Conservation (phyloP, 2,888 invertebrate genomes). For the Cactoblastis cactorum region DNA sequence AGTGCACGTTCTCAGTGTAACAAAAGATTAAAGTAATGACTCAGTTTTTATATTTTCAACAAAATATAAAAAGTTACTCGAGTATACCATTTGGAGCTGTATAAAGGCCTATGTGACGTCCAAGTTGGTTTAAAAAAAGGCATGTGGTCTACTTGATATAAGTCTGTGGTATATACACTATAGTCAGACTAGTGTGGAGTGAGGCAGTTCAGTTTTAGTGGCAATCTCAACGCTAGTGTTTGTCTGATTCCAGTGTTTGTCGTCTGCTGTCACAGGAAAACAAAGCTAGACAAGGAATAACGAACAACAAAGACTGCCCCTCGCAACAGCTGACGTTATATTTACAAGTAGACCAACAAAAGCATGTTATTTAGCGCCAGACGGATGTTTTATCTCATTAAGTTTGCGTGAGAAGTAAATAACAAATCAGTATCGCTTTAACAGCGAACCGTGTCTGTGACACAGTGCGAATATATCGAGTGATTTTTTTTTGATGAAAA, state of each 20-base stretch:
- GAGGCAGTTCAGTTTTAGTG: background rate
- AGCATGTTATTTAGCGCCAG: constrained; percentile 46
- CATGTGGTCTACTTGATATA: too few relatives aligned
- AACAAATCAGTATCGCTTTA: constrained; percentile 61
- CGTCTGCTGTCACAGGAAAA: constrained; percentile 34
- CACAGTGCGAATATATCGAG: constrained; percentile 24
- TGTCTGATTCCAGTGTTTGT: constrained; percentile 34
- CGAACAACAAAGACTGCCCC: background rate
- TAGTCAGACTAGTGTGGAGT: background rate
- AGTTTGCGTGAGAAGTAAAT: constrained; percentile 51
- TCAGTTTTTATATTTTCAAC: too few relatives aligned
- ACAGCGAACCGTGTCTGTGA: constrained; percentile 51
- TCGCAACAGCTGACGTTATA: constrained; percentile 26
- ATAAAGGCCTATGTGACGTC: too few relatives aligned
- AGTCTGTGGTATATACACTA: background rate
- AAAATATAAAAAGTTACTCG: too few relatives aligned
- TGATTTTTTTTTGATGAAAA: constrained; percentile 27
- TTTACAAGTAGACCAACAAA: constrained; percentile 37
- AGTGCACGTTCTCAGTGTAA: background rate
- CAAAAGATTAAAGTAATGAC: too few relatives aligned
- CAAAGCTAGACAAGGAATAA: constrained; percentile 6
- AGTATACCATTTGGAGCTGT: too few relatives aligned
- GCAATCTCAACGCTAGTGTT: constrained; percentile 11
- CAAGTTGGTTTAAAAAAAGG: too few relatives aligned
- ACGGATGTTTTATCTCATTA: constrained; percentile 58